phyloP scores from a whole-genome alignment of 2,797 vertebrate species.

The Oreochromis mossambicus region DNA sequence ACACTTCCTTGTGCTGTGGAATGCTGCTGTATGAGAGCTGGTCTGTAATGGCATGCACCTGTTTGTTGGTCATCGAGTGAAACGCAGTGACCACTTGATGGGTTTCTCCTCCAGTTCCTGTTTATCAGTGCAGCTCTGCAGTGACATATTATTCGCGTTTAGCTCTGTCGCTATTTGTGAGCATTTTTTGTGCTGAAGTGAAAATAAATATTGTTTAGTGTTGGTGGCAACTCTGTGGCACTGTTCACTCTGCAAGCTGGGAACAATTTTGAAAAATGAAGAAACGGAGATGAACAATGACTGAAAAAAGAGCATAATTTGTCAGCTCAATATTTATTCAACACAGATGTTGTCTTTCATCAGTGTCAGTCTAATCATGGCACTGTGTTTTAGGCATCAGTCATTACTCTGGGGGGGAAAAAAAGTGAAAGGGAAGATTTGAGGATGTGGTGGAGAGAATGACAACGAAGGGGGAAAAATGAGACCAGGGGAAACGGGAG shows the following conservation, averaged over 20 bases:
- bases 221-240: slow-evolving; percentile 17
- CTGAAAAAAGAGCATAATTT: slow-evolving; percentile 28
- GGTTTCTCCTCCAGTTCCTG: slow-evolving; percentile 22
- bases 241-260: slow-evolving; percentile 8
- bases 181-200: slow-evolving; percentile 20
- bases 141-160: slow-evolving; percentile 2
- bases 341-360: slow-evolving; percentile 67
- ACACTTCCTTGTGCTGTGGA: slow-evolving; percentile 60
- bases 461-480: slow-evolving; percentile 62
- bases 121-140: slow-evolving; percentile 13
- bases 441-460: slow-evolving; percentile 62
- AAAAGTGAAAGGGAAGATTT: slow-evolving; percentile 26
- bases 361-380: slow-evolving; percentile 61
- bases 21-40: slow-evolving; percentile 36
- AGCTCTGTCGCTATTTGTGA: slow-evolving; percentile 16
- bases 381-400: slow-evolving; percentile 52
- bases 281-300: slow-evolving; percentile 19
- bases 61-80: slow-evolving; percentile 60
- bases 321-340: slow-evolving; percentile 66
- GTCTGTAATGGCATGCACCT: slow-evolving; percentile 69
- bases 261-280: slow-evolving; percentile 22
- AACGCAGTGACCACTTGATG: slow-evolving; percentile 21
- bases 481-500: slow-evolving; percentile 35
- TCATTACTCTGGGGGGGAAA: slow-evolving; percentile 35
- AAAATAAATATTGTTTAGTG: slow-evolving; percentile 43